phyloP scores from a whole-genome alignment of 2,797 vertebrate species.

The Staurois parvus region DNA sequence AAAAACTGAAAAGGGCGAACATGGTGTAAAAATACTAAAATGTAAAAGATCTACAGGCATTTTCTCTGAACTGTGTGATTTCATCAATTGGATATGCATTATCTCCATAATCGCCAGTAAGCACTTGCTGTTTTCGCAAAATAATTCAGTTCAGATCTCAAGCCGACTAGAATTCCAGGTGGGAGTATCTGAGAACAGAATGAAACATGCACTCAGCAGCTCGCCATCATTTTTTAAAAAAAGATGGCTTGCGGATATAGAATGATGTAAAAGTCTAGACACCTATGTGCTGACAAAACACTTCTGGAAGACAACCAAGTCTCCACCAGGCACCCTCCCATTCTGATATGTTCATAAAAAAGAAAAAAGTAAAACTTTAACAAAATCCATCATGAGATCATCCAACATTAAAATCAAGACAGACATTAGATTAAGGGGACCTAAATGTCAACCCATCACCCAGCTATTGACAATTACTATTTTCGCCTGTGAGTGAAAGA shows the following conservation, averaged over 20 bases:
- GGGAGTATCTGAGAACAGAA: not conserved
- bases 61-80: not conserved
- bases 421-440: too few relatives aligned
- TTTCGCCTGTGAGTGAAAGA: too few relatives aligned
- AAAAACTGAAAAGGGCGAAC: not conserved
- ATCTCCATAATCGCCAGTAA: not conserved
- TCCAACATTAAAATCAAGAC: too few relatives aligned
- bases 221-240: not conserved
- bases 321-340: not conserved
- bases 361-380: too few relatives aligned
- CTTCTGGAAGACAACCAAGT: not conserved
- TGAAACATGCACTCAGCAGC: constrained; percentile 10
- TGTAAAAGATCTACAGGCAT: not conserved
- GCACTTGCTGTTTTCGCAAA: constrained; percentile 3
- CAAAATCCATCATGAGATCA: not conserved
- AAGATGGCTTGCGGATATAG: not conserved
- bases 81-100: not conserved
- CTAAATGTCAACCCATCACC: too few relatives aligned
- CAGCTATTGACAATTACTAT: too few relatives aligned
- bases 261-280: not conserved
- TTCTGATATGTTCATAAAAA: not conserved
- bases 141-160: not conserved
- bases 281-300: constrained; percentile 1
- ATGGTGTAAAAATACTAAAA: not conserved
- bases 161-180: constrained; percentile 9